These are phyloP conservation scores for Drusus annulatus DNA, from an alignment of 1,140 invertebrate genomes.

Conservation along the genomic window DNA sequence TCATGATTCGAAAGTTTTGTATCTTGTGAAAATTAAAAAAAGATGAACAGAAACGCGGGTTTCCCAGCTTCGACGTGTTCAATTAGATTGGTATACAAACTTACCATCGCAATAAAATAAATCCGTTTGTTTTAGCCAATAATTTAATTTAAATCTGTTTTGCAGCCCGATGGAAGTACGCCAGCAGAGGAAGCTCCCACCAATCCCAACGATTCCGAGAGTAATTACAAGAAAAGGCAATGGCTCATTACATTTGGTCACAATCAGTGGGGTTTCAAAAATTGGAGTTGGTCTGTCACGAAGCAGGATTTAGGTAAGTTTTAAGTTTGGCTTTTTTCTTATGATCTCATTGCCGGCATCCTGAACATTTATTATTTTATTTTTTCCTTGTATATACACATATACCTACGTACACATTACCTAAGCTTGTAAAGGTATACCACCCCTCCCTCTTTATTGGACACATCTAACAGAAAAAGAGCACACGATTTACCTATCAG, in stretches of 20 bases:
- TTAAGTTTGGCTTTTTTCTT: too few relatives aligned
- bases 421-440: too few relatives aligned
- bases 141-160: slow-evolving; percentile 39
- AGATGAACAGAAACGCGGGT: slow-evolving; percentile 67
- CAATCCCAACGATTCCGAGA: slow-evolving; percentile 62
- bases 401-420: too few relatives aligned
- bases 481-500: too few relatives aligned
- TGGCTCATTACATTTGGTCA: slow-evolving; percentile 70
- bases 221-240: slow-evolving; percentile 61
- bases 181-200: slow-evolving; percentile 54
- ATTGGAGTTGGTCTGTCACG: slow-evolving; percentile 70
- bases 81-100: slow-evolving; percentile 66
- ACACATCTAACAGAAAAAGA: too few relatives aligned
- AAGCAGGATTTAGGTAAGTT: slow-evolving; percentile 68
- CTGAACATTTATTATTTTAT: too few relatives aligned
- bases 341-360: too few relatives aligned
- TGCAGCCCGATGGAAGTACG: slow-evolving; percentile 63
- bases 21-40: slow-evolving; percentile 10
- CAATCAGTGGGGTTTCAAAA: slow-evolving; percentile 69
- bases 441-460: too few relatives aligned
- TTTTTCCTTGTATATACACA: too few relatives aligned
- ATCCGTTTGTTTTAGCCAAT: slow-evolving; percentile 5
- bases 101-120: slow-evolving; percentile 3
- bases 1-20: not conserved
- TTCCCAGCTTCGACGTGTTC: slow-evolving; percentile 66